phyloP scores from a whole-genome alignment of 2,797 vertebrate genomes.

The Cryptoblepharus egeriae region DNA sequence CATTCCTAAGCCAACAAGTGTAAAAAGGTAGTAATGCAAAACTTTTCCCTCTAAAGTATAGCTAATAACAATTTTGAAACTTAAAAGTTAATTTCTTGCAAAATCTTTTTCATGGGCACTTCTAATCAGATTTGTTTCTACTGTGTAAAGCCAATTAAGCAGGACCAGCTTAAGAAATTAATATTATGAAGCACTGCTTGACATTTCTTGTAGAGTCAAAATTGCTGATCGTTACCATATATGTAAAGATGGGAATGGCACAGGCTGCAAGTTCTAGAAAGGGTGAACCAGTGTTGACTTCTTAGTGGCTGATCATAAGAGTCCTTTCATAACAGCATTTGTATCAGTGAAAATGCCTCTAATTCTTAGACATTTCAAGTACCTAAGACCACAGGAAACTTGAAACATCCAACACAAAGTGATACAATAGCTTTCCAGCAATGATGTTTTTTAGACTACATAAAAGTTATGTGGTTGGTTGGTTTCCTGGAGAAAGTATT shows the following conservation, averaged over 20 bases:
- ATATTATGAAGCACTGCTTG: slow-evolving; percentile 17
- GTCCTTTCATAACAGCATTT: slow-evolving; percentile 33
- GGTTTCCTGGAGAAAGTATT: slow-evolving; percentile 34
- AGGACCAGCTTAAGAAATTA: slow-evolving; percentile 42
- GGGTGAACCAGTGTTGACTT: slow-evolving; percentile 37
- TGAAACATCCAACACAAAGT: slow-evolving; percentile 41
- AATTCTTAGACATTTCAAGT: slow-evolving; percentile 28
- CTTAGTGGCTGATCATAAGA: neutral
- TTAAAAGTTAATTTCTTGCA: slow-evolving; percentile 37
- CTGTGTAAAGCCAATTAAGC: slow-evolving; percentile 19
- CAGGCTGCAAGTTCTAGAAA: slow-evolving; percentile 54
- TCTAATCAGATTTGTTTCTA: slow-evolving; percentile 43
- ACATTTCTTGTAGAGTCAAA: slow-evolving; percentile 43
- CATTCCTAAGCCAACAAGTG: slow-evolving; percentile 20
- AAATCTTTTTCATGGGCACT: slow-evolving; percentile 20
- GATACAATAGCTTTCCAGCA: slow-evolving; percentile 50
- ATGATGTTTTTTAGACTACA: slow-evolving; percentile 42
- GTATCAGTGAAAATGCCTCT: slow-evolving; percentile 25
- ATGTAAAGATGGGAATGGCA: slow-evolving; percentile 39
- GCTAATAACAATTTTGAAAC: slow-evolving; percentile 22
- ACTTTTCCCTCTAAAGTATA: slow-evolving; percentile 24
- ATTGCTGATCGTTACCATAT: slow-evolving; percentile 49
- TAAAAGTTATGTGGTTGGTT: slow-evolving; percentile 54
- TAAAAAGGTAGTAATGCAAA: slow-evolving; percentile 34
- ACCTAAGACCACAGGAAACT: slow-evolving; percentile 8